Conservation (phyloP, 2,797 vertebrate genomes). For the Cynodonichthys magdalenae region DNA sequence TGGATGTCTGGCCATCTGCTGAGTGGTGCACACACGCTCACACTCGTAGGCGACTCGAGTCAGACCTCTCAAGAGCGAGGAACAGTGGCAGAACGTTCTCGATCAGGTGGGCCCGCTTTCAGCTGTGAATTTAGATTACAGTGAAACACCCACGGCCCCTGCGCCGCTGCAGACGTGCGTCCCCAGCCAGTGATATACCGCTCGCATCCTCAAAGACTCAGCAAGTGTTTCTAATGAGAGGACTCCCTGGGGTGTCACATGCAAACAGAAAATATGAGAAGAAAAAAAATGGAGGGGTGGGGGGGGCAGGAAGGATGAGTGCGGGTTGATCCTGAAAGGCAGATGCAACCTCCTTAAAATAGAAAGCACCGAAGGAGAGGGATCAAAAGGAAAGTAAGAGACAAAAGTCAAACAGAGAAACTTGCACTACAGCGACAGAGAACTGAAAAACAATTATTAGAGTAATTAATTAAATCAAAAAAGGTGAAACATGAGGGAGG, state of each 20-base stretch:
- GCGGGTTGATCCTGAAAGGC: constrained; percentile 47
- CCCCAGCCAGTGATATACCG: constrained; percentile 40
- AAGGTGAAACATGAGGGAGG: constrained; percentile 18
- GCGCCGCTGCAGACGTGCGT: constrained; percentile 55
- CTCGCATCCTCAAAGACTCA: constrained; percentile 56
- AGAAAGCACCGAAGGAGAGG: constrained; percentile 21
- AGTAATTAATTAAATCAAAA: constrained; percentile 12
- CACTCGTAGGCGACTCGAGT: constrained; percentile 59
- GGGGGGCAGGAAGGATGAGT: constrained; percentile 14
- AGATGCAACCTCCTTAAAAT: constrained; percentile 35
- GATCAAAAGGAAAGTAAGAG: constrained; percentile 8
- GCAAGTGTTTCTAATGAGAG: constrained; percentile 57
- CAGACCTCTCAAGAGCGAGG: constrained; percentile 47
- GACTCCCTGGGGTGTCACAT: constrained; percentile 57
- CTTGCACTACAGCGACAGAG: not conserved
- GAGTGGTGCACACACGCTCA: constrained; percentile 32
- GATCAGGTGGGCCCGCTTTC: constrained; percentile 61
- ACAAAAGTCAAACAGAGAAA: constrained; percentile 23
- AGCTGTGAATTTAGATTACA: constrained; percentile 68
- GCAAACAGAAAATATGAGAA: constrained; percentile 54
- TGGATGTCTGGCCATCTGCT: constrained; percentile 79
- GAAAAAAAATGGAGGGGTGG: constrained; percentile 15
- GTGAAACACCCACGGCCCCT: constrained; percentile 59
- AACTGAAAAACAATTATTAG: constrained; percentile 2
- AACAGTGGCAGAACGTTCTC: constrained; percentile 67